Evolutionary conservation across 2,888 invertebrate species (phyloP).

Genomic region (Philereme vetulata): DNA sequence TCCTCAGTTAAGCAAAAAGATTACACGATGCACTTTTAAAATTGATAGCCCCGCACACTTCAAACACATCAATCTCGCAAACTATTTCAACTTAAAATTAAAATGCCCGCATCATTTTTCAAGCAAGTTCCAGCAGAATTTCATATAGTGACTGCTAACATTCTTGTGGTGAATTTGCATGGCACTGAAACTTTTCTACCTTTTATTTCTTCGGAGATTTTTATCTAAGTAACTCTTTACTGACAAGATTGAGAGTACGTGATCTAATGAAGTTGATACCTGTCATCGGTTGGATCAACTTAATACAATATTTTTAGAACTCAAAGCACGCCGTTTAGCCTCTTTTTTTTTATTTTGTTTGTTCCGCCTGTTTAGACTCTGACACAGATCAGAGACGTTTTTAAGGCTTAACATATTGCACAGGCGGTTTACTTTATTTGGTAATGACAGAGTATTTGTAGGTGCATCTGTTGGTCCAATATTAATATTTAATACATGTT

Average conservation of each 20-base stretch:
- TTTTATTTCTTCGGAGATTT: neutral
- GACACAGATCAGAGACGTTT: no score
- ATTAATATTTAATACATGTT: no score
- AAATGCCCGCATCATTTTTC: slow-evolving; percentile 48
- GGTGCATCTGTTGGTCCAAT: no score
- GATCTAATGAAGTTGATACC: neutral
- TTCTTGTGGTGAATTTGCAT: slow-evolving; percentile 44
- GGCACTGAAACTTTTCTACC: slow-evolving; percentile 23
- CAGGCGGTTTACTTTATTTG: no score
- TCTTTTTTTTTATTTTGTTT: no score
- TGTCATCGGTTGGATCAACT: no score
- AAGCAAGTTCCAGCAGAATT: slow-evolving; percentile 43
- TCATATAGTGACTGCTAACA: slow-evolving; percentile 44
- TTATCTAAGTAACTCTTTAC: slow-evolving; percentile 8
- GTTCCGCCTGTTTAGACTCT: no score
- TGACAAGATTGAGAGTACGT: slow-evolving; percentile 2
- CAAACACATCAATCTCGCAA: slow-evolving; percentile 37
- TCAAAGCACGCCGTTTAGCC: no score
- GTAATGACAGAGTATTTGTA: no score
- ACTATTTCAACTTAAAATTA: slow-evolving; percentile 45
- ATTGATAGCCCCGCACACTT: slow-evolving; percentile 13
- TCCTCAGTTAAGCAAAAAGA: neutral
- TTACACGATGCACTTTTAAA: slow-evolving; percentile 5
- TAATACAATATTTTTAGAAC: no score
- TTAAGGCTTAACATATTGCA: no score